phyloP scores from a whole-genome alignment of 35 echinoderm and acorn worm genomes.

The Chiridota heheva region DNA sequence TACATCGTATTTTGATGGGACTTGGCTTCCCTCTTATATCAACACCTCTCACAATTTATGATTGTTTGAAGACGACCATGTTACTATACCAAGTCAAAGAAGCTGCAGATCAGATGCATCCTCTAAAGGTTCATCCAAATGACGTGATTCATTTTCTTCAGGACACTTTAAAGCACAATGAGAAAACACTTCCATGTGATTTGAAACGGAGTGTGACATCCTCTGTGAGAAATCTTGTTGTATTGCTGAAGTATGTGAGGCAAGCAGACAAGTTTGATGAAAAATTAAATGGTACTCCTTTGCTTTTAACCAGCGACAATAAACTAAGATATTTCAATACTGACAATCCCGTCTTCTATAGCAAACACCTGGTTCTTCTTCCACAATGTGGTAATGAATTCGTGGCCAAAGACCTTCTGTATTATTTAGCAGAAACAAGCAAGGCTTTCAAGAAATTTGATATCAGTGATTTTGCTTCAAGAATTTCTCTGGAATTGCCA shows the following conservation, averaged over 20 bases:
- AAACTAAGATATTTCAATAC: constrained; percentile 4
- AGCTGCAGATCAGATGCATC: no score
- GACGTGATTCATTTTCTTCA: no score
- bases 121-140: no score
- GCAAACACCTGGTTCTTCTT: background rate
- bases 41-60: constrained; percentile 12
- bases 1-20: constrained; percentile 1
- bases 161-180: no score
- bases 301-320: constrained; percentile 52
- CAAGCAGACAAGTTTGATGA: background rate
- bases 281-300: constrained; percentile 37
- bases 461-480: constrained; percentile 18
- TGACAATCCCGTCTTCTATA: constrained; percentile 19
- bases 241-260: no score
- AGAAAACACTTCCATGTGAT: no score
- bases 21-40: constrained; percentile 14
- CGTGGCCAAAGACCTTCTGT: constrained; percentile 1
- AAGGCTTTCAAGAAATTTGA: constrained; percentile 5
- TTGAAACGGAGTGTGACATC: no score
- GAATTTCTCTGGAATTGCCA: no score
- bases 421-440: background rate
- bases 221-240: no score
- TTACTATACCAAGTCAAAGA: no score
- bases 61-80: background rate
- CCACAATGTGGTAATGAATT: constrained; percentile 25